Evolutionary conservation across 2,113 vertebrate genomes (phyloP), one percentile per base, ranked within the genome.

Genomic region (Sprattus sprattus): DNA sequence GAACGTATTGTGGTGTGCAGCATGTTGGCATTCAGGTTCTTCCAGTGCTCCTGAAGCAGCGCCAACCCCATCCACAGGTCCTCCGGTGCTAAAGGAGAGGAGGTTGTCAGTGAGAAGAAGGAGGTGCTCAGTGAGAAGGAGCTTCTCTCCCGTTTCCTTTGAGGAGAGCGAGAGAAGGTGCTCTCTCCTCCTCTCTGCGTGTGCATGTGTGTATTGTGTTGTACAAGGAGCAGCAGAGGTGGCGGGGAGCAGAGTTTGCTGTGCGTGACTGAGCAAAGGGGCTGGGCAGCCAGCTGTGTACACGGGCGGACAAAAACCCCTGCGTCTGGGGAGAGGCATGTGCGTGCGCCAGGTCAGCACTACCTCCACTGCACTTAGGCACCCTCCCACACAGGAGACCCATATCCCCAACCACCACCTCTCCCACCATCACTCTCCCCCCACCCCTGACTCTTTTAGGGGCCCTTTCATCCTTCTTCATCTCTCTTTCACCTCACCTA

Each of bases 201-300:
- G 54, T 81, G 46, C 45, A 32, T 64, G 75, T 16, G 15, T 85
- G 67, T 84, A 85, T 86, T 32, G 64, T 71, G 64, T 32, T 71
- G 64, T 83, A 22, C 81, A 86, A 81, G 22, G 85, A 83, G 46
- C 88, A 45, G 46, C 82, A n/a, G 54, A 46, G 50, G 82, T 85
- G 13, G 15, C 52, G 15, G 52, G 52, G 16, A 16, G 52, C 52
- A 81, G 39, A 18, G 85, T 92, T 91, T 91, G 89, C 90, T 81
- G 88, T 90, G 88, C 88, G 88, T 92, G 93, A 87, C 90, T 89
- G 86, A 86, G 25, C 45, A 64, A 89, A 39, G 39, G 85, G 83
- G 78, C 60, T 71, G 75, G 81, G 87, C 87, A 88, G 88, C 84
- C 89, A 89, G 89, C 89, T 89, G 87, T 91, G 90, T 89, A 67